phyloP scores from a whole-genome alignment of 1,140 invertebrate species.

The Whitmania pigra region DNA sequence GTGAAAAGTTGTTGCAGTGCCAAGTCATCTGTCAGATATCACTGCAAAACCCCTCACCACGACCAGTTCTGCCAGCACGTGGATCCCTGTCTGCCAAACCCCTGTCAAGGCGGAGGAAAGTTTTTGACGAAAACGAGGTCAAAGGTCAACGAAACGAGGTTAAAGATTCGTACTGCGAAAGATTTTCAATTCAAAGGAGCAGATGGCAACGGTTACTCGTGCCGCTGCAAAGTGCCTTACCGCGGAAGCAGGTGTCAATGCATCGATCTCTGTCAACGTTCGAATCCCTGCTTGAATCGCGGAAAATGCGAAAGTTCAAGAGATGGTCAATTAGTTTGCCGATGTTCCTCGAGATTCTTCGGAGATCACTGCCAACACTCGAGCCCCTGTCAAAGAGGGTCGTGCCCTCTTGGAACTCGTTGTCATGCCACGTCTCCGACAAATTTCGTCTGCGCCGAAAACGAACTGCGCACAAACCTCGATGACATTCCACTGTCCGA shows the following conservation, averaged over 20 bases:
- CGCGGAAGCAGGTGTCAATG: too few species aligned
- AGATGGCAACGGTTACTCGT: background rate
- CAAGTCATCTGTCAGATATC: too few species aligned
- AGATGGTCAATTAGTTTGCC: too few species aligned
- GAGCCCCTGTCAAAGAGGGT: constrained; percentile 7
- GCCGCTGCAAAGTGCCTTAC: background rate
- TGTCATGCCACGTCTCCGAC: background rate
- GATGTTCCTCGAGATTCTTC: constrained; percentile 14
- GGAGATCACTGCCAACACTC: constrained; percentile 21
- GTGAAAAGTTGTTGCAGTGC: too few species aligned
- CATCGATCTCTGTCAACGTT: too few species aligned
- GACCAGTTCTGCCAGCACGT: constrained; percentile 21
- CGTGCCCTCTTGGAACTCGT: constrained; percentile 16
- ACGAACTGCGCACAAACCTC: background rate
- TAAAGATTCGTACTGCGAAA: too few species aligned
- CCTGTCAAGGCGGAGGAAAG: constrained; percentile 25
- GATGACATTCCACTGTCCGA: constrained; percentile 22
- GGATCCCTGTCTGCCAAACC: constrained; percentile 25
- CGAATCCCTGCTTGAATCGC: too few species aligned
- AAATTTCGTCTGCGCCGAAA: constrained; percentile 11
- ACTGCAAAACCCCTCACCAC: background rate
- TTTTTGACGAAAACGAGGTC: background rate
- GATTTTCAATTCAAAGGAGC: background rate
- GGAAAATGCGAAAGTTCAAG: too few species aligned
- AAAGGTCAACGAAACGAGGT: too few species aligned